phyloP scores from a whole-genome alignment of 2,113 vertebrate species.

The Orycteropus afer region DNA sequence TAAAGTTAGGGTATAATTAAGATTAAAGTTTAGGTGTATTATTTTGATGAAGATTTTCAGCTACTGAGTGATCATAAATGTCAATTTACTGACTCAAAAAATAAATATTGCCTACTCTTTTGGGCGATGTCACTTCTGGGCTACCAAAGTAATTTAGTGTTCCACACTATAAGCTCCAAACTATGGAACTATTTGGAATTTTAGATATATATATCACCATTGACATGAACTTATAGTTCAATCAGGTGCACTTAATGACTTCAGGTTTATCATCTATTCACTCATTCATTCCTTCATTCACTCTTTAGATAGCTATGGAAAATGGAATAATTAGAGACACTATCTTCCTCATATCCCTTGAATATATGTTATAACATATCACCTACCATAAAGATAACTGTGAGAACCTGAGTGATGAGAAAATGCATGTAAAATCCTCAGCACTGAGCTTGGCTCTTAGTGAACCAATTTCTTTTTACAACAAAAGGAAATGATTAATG shows the following conservation, averaged over 20 bases:
- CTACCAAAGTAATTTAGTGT: background rate
- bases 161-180: background rate
- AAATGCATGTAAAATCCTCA: background rate
- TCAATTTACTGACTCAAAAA: background rate
- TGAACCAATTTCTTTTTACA: background rate
- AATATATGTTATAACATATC: background rate
- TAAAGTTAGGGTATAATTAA: background rate
- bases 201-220: background rate
- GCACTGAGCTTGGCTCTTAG: background rate
- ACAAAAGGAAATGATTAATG: background rate
- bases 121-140: background rate
- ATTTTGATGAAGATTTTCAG: background rate
- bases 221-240: background rate
- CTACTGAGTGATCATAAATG: background rate
- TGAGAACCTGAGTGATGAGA: background rate
- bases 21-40: background rate
- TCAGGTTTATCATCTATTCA: background rate
- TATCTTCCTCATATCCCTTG: background rate
- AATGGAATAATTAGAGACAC: background rate
- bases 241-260: background rate
- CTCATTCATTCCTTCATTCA: background rate
- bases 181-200: background rate
- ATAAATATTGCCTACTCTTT: background rate
- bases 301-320: background rate
- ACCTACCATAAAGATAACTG: background rate